A percentile compares a stretch with the other conserved stretches of the same genome.
Conservation (phyloP, 2,113 vertebrate genomes). For the Nannospalax galili region DNA sequence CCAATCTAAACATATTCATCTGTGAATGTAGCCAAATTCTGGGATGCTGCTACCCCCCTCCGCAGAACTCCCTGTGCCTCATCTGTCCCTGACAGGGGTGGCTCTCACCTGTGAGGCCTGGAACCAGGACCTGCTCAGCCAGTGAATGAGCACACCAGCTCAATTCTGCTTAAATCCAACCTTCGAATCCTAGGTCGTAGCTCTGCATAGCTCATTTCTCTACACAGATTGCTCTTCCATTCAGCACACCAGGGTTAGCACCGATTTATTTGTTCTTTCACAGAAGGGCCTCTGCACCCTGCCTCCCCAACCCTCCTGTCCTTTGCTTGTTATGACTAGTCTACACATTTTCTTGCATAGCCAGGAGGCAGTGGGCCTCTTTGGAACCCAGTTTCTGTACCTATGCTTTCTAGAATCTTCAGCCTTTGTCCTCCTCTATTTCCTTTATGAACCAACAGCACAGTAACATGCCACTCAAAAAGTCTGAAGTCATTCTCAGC, state of each 20-base stretch:
- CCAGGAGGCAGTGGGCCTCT: background rate
- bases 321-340: background rate
- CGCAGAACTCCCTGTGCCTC: background rate
- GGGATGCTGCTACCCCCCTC: accelerated
- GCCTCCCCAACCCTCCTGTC: no score
- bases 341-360: background rate
- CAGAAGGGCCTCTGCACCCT: background rate
- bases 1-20: background rate
- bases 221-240: background rate
- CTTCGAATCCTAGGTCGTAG: background rate
- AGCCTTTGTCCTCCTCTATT: background rate
- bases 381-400: background rate
- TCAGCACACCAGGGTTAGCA: background rate
- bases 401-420: background rate
- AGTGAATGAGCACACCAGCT: background rate
- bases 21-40: background rate
- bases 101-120: background rate
- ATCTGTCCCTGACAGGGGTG: background rate
- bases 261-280: background rate
- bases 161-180: background rate
- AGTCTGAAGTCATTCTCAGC: background rate
- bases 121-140: no score
- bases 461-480: background rate
- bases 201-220: background rate
- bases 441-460: background rate